Evolutionary conservation across 1,140 invertebrate species (phyloP).

Genomic region (Heliconius nattereri): DNA sequence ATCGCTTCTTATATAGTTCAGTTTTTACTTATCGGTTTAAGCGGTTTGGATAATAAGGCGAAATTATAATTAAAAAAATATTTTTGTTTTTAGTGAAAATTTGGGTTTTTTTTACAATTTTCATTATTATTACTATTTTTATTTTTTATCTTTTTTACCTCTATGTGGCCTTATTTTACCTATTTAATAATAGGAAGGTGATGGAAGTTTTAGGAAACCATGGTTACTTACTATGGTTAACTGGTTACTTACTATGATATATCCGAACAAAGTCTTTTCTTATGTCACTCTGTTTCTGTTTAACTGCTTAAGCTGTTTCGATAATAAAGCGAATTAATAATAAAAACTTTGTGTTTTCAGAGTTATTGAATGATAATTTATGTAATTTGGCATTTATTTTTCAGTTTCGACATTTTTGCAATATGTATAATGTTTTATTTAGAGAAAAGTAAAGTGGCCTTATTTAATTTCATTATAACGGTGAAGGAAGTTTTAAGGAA

Average conservation of each 20-base stretch:
- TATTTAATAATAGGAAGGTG: no score
- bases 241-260: no score
- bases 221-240: no score
- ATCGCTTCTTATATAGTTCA: slow-evolving; percentile 46
- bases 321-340: slow-evolving; percentile 52
- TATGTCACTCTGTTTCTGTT: background rate
- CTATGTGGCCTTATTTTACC: background rate
- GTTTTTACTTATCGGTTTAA: slow-evolving; percentile 54
- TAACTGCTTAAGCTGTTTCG: slow-evolving; percentile 40
- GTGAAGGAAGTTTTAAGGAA: no score
- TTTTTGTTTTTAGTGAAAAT: background rate
- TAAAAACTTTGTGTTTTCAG: background rate
- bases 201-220: no score
- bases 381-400: background rate
- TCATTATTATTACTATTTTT: no score
- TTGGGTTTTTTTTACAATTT: background rate
- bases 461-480: no score
- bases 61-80: slow-evolving; percentile 51
- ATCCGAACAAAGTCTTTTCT: slow-evolving; percentile 37
- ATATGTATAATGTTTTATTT: no score
- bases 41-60: slow-evolving; percentile 52
- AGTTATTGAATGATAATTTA: background rate
- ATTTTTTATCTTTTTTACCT: background rate
- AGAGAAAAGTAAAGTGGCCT: no score
- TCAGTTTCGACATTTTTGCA: no score